These are phyloP conservation scores for Calameuta filiformis DNA, from an alignment of 2,888 invertebrate genomes.

Conservation along the genomic window DNA sequence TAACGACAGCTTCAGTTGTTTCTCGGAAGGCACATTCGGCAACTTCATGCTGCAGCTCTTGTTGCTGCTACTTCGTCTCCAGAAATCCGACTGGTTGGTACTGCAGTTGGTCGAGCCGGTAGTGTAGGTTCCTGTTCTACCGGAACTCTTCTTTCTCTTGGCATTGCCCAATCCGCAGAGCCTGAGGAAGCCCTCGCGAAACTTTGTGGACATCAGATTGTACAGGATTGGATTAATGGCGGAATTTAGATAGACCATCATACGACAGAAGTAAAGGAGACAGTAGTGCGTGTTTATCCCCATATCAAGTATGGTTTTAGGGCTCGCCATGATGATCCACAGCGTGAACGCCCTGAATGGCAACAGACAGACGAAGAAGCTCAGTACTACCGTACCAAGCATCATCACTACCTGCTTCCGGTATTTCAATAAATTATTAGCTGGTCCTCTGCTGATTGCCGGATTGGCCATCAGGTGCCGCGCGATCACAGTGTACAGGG, in stretches of 20 bases:
- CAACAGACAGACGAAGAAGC: slow-evolving; percentile 90
- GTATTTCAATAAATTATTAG: slow-evolving; percentile 75
- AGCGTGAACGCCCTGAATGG: slow-evolving; percentile 90
- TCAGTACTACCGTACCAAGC: slow-evolving; percentile 89
- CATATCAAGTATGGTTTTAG: slow-evolving; percentile 73
- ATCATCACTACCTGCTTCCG: slow-evolving; percentile 87
- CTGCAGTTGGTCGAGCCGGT: slow-evolving; percentile 56
- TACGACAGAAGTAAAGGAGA: slow-evolving; percentile 85
- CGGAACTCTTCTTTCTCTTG: slow-evolving; percentile 37
- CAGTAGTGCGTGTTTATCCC: slow-evolving; percentile 86
- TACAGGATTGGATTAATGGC: slow-evolving; percentile 93
- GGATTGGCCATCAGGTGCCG: slow-evolving; percentile 86
- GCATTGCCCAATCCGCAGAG: slow-evolving; percentile 68
- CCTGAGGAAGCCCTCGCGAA: slow-evolving; percentile 83
- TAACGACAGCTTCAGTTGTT: slow-evolving; percentile 47
- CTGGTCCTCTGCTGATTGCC: slow-evolving; percentile 73
- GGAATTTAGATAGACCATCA: slow-evolving; percentile 90
- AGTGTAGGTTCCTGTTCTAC: slow-evolving; percentile 46
- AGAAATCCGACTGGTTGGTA: slow-evolving; percentile 65
- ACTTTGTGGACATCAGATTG: slow-evolving; percentile 92
- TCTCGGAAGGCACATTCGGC: slow-evolving; percentile 42
- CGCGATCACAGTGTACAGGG: slow-evolving; percentile 87
- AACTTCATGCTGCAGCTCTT: slow-evolving; percentile 56
- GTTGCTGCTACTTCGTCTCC: slow-evolving; percentile 71
- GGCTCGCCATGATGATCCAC: slow-evolving; percentile 85